Evolutionary conservation across 2,113 vertebrate species (phyloP).

Genomic region (Zosterops japonicus): DNA sequence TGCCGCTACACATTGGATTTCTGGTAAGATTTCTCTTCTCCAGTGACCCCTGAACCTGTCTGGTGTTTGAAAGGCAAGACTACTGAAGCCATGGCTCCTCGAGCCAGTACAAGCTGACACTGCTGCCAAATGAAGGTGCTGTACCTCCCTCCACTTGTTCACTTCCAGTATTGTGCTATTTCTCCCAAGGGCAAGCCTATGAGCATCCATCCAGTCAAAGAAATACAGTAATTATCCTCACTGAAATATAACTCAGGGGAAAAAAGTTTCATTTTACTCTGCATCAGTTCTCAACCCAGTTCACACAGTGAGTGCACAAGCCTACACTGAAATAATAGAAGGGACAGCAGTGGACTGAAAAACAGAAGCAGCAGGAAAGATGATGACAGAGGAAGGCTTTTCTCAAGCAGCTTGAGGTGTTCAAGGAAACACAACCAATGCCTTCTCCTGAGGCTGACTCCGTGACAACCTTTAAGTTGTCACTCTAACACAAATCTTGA

Average conservation of each 20-base stretch:
- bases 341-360: background rate
- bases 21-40: background rate
- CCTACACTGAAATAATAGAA: background rate
- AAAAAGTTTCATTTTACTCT: background rate
- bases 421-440: background rate
- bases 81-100: rapidly evolving
- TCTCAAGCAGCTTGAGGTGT: background rate
- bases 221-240: background rate
- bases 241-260: too few species aligned
- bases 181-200: background rate
- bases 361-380: background rate
- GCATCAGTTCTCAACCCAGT: background rate
- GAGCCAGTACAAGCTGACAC: rapidly evolving
- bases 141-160: background rate
- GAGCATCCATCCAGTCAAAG: background rate
- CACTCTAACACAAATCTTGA: rapidly evolving
- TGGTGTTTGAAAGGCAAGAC: background rate
- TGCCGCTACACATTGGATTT: rapidly evolving
- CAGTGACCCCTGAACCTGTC: background rate
- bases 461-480: background rate
- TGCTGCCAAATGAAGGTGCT: rapidly evolving
- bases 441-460: background rate
- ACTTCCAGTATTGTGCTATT: background rate
- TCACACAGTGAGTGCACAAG: background rate
- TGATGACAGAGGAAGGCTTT: background rate